A percentile compares a stretch with the other conserved stretches of the same genome.
Evolutionary conservation across 2,888 invertebrate genomes (phyloP).

Genomic region (Hipparchia sbordonii): DNA sequence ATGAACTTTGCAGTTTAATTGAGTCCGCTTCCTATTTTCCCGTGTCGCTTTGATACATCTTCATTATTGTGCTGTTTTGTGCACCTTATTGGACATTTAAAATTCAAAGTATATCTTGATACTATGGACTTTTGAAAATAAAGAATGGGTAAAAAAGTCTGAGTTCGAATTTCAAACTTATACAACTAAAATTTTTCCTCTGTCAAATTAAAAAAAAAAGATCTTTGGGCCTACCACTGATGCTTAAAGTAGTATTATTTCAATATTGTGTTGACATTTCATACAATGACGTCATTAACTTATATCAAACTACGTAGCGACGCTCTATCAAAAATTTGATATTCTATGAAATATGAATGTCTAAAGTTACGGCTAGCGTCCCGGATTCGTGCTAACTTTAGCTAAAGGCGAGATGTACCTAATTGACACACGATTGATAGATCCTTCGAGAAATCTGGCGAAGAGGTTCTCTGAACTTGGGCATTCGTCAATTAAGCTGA

Average conservation of each 20-base stretch:
- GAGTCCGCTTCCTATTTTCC: slow-evolving; percentile 54
- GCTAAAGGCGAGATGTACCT: slow-evolving; percentile 21
- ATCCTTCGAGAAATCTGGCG: slow-evolving; percentile 41
- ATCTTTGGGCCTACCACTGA: no score
- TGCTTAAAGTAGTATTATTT: no score
- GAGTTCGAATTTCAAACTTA: no score
- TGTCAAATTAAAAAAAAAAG: no score
- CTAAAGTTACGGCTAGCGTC: slow-evolving; percentile 3
- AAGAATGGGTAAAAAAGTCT: no score
- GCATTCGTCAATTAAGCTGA: slow-evolving; percentile 27
- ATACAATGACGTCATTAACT: no score
- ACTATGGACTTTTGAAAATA: no score
- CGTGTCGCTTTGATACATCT: slow-evolving; percentile 3
- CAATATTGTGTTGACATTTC: no score
- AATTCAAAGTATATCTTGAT: neutral
- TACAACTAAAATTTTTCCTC: no score
- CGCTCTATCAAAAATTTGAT: no score
- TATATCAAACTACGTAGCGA: no score
- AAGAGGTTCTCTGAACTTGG: slow-evolving; percentile 19
- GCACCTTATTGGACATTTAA: no score
- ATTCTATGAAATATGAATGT: neutral
- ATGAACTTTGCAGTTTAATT: slow-evolving; percentile 54
- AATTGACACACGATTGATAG: slow-evolving; percentile 43
- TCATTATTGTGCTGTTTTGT: slow-evolving; percentile 12
- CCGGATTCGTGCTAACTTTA: slow-evolving; percentile 11